Base-by-base conservation (phyloP, 2,797 vertebrate genomes). In the Lophotriccus pileatus region DNA sequence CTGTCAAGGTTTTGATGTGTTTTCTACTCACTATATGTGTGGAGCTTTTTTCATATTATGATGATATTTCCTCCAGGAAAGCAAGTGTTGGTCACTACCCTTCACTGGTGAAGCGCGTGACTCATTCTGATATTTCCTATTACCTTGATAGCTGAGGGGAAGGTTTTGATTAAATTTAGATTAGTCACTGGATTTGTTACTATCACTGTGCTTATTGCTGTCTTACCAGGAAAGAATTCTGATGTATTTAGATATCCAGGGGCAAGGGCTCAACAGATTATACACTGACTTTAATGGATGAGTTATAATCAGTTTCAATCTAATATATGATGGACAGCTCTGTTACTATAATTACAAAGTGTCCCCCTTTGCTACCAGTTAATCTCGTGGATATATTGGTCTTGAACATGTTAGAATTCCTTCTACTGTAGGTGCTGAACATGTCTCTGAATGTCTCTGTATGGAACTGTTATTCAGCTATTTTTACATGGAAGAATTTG, bases 141-240 rank as follows among this genome's bases (percentile, higher is more conserved):
- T 89, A 55, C 63, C n/a, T 74, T 86, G 50, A 50, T 49, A 79
- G 75, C 93, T 73, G 59, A 88, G 28, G 70, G 69, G 63, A 75
- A 82, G 28, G 25, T 66, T 94, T 93, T 85, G 66, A 78, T 93
- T 85, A 87, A 74, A 83, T 70, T 85, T 90, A 76, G 62, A 37
- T 91, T 93, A 63, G 50, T 93, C 47, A 44, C 20, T 84, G 49
- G 16, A 20, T 84, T 95, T 86, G 24, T 94, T 84, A 66, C 43
- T 84, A 47, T 72, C 21, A 27, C 13, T 64, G 28, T 58, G 52
- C 46, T 96, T 18, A 27, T 88, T 93, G 62, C n/a, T 94, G 39
- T 84, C 25, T 56, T 84, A 62, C 14, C 13, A 67, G 37, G 59
- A 73, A 76, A 90, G 47, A 50, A 76, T 46, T 63, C 70, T 79